Evolutionary conservation across 2,113 vertebrate genomes (phyloP), one percentile per base, ranked within the genome.

Genomic region (Hippocampus guttulatus): DNA sequence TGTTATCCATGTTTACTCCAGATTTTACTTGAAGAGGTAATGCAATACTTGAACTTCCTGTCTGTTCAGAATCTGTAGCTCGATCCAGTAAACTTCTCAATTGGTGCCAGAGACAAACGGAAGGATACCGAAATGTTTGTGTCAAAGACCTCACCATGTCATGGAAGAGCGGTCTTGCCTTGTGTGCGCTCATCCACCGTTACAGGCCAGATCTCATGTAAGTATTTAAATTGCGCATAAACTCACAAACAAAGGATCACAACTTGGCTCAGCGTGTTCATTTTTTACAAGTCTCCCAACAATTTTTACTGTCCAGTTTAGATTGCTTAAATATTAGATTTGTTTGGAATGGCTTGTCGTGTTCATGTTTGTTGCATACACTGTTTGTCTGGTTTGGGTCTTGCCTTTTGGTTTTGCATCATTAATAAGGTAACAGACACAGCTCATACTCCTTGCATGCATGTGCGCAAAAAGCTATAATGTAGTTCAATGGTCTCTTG

Each of bases 51-150:
- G 60, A 2, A 76, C 45, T 45, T 20, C 52, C 47, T 38, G 1
- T 52, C 61, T 77, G 79, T 14, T 25, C 89, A 97, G 97, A 98
- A 84, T 96, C 97, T 52, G 88, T 99, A 38, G 96, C 95, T 77
- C 95, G 97, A 58, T 97, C 96, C 77, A 95, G 95, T 85, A 98
- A 98, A 75, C 89, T 99, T 84, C 94, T 99, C 23, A 94, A 90
- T 63, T 99, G 97, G 97, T 99, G 97, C 91, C 97, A 99, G 87
- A 94, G 95, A 77, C 97, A 98, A 88, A 99, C 97, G 0, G 95
- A 98, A 67, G 96, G 97, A 40, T 99, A 97, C 40, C 83, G 92
- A 64, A 95, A 94, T 61, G 96, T 98, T 3, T 92, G 88, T 0
- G 96, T 98, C 45, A 92, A 92, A 0, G 97, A 99, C 77, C 96